phyloP scores from a whole-genome alignment of 2,113 vertebrate species.

The Machaerirhynchus nigripectus region DNA sequence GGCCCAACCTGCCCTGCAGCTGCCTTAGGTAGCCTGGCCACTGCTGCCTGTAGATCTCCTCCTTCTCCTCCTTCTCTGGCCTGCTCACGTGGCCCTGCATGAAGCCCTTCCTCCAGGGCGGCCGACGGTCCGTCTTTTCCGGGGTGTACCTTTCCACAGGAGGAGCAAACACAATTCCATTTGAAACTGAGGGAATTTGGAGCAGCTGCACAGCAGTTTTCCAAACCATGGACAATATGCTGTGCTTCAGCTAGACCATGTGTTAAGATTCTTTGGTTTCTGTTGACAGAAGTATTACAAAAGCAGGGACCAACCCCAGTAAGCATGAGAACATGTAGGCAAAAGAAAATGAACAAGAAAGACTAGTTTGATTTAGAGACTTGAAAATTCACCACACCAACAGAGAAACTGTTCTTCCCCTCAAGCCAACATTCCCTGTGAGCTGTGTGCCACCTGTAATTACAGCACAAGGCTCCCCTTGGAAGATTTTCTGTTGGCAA shows the following conservation, averaged over 20 bases:
- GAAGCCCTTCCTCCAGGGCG: conserved; percentile 84
- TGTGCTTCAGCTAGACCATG: not conserved
- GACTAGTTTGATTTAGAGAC: not conserved
- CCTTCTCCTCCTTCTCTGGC: conserved; percentile 89
- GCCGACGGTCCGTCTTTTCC: conserved; percentile 75
- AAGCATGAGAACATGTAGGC: not conserved
- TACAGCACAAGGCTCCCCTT: no score
- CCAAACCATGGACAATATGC: not conserved
- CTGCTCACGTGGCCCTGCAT: conserved; percentile 83
- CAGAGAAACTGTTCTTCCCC: not conserved
- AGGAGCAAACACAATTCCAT: not conserved
- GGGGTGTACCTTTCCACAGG: conserved; percentile 76
- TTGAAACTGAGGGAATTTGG: not conserved
- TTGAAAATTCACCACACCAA: not conserved
- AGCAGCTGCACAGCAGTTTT: not conserved
- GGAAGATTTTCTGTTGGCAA: not conserved
- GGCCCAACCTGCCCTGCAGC: conserved; percentile 77
- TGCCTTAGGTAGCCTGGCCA: conserved; percentile 85
- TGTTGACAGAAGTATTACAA: not conserved
- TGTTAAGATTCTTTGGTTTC: not conserved
- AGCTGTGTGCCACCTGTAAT: not conserved
- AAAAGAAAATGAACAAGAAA: not conserved
- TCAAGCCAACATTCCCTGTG: not conserved
- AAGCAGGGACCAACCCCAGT: not conserved
- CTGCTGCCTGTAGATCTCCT: conserved; percentile 86